Evolutionary conservation across 2,797 vertebrate species (phyloP).

Genomic region (Florisuga fusca): DNA sequence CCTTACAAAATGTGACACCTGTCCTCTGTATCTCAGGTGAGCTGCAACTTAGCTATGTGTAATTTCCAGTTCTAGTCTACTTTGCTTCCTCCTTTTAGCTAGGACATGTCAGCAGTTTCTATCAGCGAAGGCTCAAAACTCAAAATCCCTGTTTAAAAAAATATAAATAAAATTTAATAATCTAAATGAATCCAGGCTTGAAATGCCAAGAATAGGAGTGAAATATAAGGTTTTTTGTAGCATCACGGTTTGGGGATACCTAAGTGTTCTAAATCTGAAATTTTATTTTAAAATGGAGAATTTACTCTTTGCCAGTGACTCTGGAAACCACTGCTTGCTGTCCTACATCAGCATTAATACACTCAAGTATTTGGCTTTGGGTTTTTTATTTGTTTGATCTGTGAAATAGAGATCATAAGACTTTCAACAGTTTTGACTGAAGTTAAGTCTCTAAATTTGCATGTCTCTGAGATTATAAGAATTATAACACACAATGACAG

Average conservation of each 20-base stretch:
- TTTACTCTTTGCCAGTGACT: not conserved
- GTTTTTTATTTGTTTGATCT: not conserved
- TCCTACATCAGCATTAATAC: not conserved
- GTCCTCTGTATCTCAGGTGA: not conserved
- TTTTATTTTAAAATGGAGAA: not conserved
- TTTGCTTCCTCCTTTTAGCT: not conserved
- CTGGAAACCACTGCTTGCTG: not conserved
- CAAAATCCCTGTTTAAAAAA: not conserved
- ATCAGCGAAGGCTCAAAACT: not conserved
- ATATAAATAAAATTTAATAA: not conserved
- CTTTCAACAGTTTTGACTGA: not conserved
- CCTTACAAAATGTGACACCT: not conserved
- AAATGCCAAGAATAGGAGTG: not conserved
- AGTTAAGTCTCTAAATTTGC: not conserved
- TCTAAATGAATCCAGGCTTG: not conserved
- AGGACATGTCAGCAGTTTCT: not conserved
- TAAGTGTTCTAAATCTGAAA: not conserved
- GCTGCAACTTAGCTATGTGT: not conserved
- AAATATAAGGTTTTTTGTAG: not conserved
- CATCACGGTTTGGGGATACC: not conserved
- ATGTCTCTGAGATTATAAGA: not conserved
- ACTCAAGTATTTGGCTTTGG: not conserved
- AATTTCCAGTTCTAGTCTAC: not conserved
- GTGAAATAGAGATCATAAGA: not conserved
- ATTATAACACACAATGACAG: not conserved